Percentiles rank a stretch among this genome's conserved stretches.
Evolutionary conservation across 2,113 vertebrate species (phyloP).

Genomic region (Dromaius novaehollandiae): DNA sequence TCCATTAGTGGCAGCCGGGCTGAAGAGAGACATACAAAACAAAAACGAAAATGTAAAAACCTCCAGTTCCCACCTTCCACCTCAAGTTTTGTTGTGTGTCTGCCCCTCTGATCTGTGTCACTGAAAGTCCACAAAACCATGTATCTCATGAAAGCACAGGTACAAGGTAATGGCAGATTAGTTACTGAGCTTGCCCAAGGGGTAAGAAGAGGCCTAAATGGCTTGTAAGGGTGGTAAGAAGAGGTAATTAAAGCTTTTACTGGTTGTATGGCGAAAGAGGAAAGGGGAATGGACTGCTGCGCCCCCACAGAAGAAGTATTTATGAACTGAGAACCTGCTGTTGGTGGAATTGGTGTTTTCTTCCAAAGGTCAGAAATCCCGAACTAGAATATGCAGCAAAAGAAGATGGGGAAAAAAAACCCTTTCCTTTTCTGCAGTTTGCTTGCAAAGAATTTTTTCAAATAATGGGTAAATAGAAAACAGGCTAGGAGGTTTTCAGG

Average conservation of each 20-base stretch:
- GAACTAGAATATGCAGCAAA: neutral
- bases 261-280: neutral
- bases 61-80: neutral
- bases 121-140: neutral
- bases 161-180: neutral
- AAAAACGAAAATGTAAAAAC: neutral
- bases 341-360: neutral
- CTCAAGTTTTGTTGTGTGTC: neutral
- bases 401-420: neutral
- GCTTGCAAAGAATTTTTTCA: neutral
- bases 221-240: neutral
- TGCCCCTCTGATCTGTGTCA: neutral
- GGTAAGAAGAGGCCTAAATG: neutral
- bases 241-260: neutral
- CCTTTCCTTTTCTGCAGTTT: neutral
- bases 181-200: neutral
- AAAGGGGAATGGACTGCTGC: neutral
- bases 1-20: neutral
- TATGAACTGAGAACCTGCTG: conserved; percentile 26
- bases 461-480: neutral
- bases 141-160: neutral
- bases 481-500: neutral
- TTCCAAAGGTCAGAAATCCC: conserved; percentile 21
- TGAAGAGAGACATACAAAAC: rapidly evolving
- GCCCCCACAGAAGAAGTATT: neutral